Evolutionary conservation across 2,888 invertebrate genomes (phyloP), one percentile per base, ranked within the genome.

Genomic region (Hyposoter didymator): DNA sequence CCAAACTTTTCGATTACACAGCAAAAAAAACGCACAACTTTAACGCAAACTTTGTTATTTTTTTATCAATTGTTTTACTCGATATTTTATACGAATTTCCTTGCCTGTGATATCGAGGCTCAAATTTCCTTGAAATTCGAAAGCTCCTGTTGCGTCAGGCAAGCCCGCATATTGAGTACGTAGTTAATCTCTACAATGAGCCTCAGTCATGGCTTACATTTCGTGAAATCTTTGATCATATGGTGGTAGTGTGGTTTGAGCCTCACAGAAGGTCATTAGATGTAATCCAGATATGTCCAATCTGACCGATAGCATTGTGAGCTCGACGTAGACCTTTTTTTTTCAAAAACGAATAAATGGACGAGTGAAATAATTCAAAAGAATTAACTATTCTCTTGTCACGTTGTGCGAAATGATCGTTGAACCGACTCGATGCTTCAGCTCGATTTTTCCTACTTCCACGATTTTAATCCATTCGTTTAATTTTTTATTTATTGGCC

Each of bases 221-320:
- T 62, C 70, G 70, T 62, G 59, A 43, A 49, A 22, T 47, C 45
- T 45, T n/a, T 22, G n/a, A 66, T 35, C 32, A 49, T 22, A 55
- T 35, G 19, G 7, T 49, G 12, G 45, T 22, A 69, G 35, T 6
- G 76, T 5, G 19, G 39, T 32, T 28, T 32, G 45, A 45, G 43
- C 32, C 35, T 47, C 19, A 80, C 7, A 39, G 52, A 12, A 7
- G 17, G 28, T 79, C 67, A 84, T 76, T 47, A 59, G 52, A 69
- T 62, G 59, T 78, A 47, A 28, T 35, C 14, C 19, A n/a, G 12
- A 49, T 59, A n/a, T 10, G 39, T 10, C 10, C 39, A 39, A 39
- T 39, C 39, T 10, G 39, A 39, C 39, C 10, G 1, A 39, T 8
- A 39, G 8, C 39, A 39, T 39, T 39, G 39, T 10, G 39, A 39